These are phyloP conservation scores for Gallinago undulata DNA, from an alignment of 2,113 vertebrate species.

Conservation along the genomic window DNA sequence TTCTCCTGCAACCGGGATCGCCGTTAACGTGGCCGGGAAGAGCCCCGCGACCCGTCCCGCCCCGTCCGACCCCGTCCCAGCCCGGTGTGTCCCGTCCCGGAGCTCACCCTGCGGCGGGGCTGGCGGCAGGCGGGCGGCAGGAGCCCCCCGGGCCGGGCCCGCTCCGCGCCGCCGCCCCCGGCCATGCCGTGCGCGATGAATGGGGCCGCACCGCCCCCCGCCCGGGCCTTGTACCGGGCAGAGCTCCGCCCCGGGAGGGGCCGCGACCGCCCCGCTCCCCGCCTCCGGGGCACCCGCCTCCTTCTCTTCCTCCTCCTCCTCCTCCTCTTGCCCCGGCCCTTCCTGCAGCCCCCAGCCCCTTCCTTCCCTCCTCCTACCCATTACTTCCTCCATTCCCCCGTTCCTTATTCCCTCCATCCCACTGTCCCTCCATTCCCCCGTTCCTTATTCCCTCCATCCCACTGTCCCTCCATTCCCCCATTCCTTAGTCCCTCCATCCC, in stretches of 20 bases:
- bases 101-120: slow-evolving; percentile 17
- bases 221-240: background rate
- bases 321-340: background rate
- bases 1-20: slow-evolving; percentile 20
- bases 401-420: too few relatives aligned
- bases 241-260: background rate
- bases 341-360: too few relatives aligned
- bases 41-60: background rate
- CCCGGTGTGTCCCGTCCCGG: background rate
- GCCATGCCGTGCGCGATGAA: slow-evolving; percentile 44
- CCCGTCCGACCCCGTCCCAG: background rate
- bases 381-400: too few relatives aligned
- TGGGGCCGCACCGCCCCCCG: background rate
- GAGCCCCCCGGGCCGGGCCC: slow-evolving; percentile 51
- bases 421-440: too few relatives aligned
- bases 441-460: background rate
- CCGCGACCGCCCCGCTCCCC: too few relatives aligned
- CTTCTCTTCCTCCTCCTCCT: background rate
- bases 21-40: background rate
- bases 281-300: too few relatives aligned
- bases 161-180: slow-evolving; percentile 62
- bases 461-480: background rate
- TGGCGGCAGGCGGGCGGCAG: slow-evolving; percentile 50
- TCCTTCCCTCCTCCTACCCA: background rate
- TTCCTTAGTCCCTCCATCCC: background rate